Conservation (phyloP, 2,888 invertebrate genomes). For the Hirtodrosophila cameraria region DNA sequence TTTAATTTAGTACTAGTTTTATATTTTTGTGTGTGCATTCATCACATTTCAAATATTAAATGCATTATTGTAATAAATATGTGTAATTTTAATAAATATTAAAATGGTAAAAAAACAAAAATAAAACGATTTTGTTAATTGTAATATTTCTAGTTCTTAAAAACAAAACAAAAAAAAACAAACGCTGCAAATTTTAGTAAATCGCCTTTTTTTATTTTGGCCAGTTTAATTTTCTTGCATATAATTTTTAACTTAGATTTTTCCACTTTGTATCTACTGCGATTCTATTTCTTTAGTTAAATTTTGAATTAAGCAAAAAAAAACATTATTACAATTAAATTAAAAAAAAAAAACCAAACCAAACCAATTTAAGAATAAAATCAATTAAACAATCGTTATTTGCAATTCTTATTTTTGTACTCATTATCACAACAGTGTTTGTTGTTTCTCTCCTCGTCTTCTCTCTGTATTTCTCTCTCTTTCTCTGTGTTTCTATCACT, state of each 20-base stretch:
- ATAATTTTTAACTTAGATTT: constrained; percentile 29
- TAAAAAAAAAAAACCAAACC: constrained; percentile 22
- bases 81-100: constrained; percentile 37
- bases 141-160: constrained; percentile 54
- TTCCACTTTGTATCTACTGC: constrained; percentile 50
- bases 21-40: constrained; percentile 73
- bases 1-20: constrained; percentile 49
- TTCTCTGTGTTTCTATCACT: constrained; percentile 19
- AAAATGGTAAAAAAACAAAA: constrained; percentile 19
- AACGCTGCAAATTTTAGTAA: constrained; percentile 16
- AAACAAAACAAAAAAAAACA: constrained; percentile 10
- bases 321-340: constrained; percentile 35
- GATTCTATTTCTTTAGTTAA: constrained; percentile 62
- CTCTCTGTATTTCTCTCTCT: constrained; percentile 13
- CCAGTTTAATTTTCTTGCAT: constrained; percentile 19
- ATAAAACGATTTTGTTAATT: constrained; percentile 51
- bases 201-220: constrained; percentile 7
- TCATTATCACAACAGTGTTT: not conserved
- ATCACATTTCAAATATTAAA: constrained; percentile 38
- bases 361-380: constrained; percentile 54
- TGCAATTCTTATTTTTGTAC: constrained; percentile 35
- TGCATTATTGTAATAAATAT: constrained; percentile 38
- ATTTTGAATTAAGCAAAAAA: constrained; percentile 63
- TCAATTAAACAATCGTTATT: constrained; percentile 31
- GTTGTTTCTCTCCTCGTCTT: constrained; percentile 19